These are phyloP conservation scores for Leptatherina wallacei DNA, from an alignment of 2,797 vertebrate species.

Conservation along the genomic window DNA sequence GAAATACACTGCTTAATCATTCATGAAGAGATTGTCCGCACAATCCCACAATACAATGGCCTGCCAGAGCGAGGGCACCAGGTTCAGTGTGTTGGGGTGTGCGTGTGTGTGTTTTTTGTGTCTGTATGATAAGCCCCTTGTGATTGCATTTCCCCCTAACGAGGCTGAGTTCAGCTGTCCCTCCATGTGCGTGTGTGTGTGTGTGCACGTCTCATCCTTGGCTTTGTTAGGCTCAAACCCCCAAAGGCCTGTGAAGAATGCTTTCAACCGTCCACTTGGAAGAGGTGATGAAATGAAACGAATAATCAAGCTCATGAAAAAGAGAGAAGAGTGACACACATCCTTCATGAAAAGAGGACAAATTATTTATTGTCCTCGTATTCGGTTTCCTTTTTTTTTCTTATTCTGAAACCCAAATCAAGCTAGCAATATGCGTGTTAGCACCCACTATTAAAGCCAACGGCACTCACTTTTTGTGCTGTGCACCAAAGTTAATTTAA, in stretches of 20 bases:
- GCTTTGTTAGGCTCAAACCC: conserved; percentile 71
- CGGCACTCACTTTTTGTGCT: conserved; percentile 6
- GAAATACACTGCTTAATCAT: conserved; percentile 81
- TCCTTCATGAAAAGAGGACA: conserved; percentile 69
- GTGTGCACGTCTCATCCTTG: conserved; percentile 61
- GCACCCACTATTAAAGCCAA: conserved; percentile 47
- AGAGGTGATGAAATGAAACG: conserved; percentile 80
- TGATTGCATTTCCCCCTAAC: conserved; percentile 80
- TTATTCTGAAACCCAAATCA: conserved; percentile 49
- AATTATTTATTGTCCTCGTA: conserved; percentile 73
- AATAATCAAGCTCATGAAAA: conserved; percentile 77
- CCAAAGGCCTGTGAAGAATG: conserved; percentile 76
- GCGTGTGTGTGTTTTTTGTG: conserved; percentile 65
- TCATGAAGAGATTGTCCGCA: conserved; percentile 82
- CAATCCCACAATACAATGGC: conserved; percentile 82
- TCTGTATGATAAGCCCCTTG: conserved; percentile 78
- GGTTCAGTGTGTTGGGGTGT: conserved; percentile 68
- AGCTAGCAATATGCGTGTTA: conserved; percentile 17
- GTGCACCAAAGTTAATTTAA: conserved; percentile 43
- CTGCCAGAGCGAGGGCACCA: conserved; percentile 78
- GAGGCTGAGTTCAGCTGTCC: conserved; percentile 78
- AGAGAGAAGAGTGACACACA: conserved; percentile 74
- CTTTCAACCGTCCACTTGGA: conserved; percentile 80
- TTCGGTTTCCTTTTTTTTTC: conserved; percentile 47
- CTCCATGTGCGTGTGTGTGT: conserved; percentile 34